phyloP scores from a whole-genome alignment of 2,113 vertebrate genomes.

The Cercocebus atys region DNA sequence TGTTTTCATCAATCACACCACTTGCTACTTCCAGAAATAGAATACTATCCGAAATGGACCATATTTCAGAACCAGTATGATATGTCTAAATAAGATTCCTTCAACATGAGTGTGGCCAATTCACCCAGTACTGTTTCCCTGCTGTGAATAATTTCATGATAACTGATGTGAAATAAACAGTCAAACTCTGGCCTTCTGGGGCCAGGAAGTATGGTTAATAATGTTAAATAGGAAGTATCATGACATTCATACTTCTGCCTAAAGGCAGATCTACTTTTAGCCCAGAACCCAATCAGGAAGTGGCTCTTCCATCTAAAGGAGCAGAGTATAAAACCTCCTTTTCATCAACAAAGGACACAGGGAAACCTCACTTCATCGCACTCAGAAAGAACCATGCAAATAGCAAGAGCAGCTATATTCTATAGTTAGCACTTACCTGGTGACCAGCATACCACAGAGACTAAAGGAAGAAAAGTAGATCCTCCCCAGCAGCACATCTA shows the following conservation, averaged over 20 bases:
- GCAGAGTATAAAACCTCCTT: constrained; percentile 37
- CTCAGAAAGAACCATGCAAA: neutral
- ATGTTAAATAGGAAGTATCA: constrained; percentile 34
- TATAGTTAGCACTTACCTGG: neutral
- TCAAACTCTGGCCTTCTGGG: neutral
- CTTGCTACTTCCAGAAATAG: neutral
- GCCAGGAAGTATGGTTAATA: constrained; percentile 38
- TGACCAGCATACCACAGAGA: neutral
- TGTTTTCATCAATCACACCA: neutral
- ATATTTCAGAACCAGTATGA: neutral
- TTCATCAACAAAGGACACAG: constrained; percentile 25
- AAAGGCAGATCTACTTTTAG: constrained; percentile 54
- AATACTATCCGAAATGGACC: neutral
- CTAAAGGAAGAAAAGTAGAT: neutral
- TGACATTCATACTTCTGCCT: constrained; percentile 51
- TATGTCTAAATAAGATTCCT: neutral
- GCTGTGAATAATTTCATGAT: constrained; percentile 11
- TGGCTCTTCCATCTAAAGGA: constrained; percentile 5
- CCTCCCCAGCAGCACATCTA: neutral
- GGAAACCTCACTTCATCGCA: constrained; percentile 1
- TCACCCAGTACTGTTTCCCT: neutral
- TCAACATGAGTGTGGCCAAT: neutral
- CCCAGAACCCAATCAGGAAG: constrained; percentile 44
- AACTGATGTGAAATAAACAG: constrained; percentile 34
- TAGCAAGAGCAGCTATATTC: neutral